Evolutionary conservation across 2,113 vertebrate genomes (phyloP), one percentile per base, ranked within the genome.

Genomic region (Sigmodon hispidus): DNA sequence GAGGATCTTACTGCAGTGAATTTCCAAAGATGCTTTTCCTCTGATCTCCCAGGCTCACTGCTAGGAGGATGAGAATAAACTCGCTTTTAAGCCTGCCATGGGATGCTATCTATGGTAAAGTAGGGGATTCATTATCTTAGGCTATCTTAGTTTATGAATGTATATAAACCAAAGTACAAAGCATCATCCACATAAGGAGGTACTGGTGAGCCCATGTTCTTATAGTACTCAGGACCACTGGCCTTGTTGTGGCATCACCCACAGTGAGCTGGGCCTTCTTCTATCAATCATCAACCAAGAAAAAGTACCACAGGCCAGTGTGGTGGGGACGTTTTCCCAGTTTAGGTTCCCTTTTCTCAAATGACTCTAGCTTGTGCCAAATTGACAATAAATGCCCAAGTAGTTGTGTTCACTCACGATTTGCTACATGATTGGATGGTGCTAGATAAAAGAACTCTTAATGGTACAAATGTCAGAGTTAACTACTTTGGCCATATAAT

Each of bases 371-470:
- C 36, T 81, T 15, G 24, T 81, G 36, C 40, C 22, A 59, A 15
- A 26, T 81, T 40, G 79, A 81, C 36, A 81, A 22, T n/a, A n/a
- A 81, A 40, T 40, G 59, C 22, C 36, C 36, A 81, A 22, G 13
- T 63, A 29, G 22, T 29, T 85, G 48, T 85, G 52, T 50, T 93
- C 31, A 50, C 52, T 61, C 31, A 85, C 69, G 29, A 1, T 76
- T 85, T 79, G 31, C 76, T 85, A 57, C 72, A 63, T 83, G 91
- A 75, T 87, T 73, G 48, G 34, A 50, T 92, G 55, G 67, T 24
- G 81, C 16, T 79, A 73, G n/a, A 31, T 77, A 59, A 81, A 89
- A 59, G 31, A 89, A 89, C 92, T n/a, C 55, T 84, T 36, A 83
- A 36, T 50, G 16, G 26, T 63, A 80, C 67, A 89, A 36, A 52